Conservation (phyloP, 2,888 invertebrate genomes). For the Marronus borbonicus region DNA sequence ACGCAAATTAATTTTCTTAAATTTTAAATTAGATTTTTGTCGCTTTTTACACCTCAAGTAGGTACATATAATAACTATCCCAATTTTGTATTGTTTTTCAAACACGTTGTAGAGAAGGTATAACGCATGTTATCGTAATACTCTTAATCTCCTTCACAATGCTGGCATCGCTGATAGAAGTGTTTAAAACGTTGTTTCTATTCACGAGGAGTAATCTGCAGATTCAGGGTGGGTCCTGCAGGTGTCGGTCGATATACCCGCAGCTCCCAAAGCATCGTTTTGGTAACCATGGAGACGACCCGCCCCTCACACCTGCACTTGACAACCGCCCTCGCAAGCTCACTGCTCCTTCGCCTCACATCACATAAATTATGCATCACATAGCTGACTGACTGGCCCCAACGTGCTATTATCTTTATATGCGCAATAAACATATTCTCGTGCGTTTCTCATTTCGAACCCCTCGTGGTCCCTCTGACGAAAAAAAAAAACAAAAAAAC, state of each 20-base stretch:
- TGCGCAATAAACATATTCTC: constrained; percentile 46
- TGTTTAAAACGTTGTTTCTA: constrained; percentile 63
- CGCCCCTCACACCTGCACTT: constrained; percentile 54
- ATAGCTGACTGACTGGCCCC: constrained; percentile 44
- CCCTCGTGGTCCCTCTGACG: neutral
- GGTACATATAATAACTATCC: neutral
- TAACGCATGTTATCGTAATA: too few relatives aligned
- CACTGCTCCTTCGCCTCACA: constrained; percentile 51
- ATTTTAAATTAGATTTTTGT: too few relatives aligned
- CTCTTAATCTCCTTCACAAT: too few relatives aligned
- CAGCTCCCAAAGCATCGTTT: constrained; percentile 74
- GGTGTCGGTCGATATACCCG: constrained; percentile 73
- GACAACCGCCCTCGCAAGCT: constrained; percentile 52
- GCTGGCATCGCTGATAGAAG: neutral
- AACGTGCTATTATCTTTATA: constrained; percentile 50
- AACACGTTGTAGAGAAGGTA: too few relatives aligned
- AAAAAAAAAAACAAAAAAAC: constrained; percentile 23
- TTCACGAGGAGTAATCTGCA: constrained; percentile 71
- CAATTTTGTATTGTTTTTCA: neutral
- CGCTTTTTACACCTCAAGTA: too few relatives aligned
- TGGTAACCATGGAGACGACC: constrained; percentile 66
- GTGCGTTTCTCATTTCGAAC: constrained; percentile 25
- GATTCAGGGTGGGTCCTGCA: constrained; percentile 72
- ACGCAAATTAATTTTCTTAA: too few relatives aligned
- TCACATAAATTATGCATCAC: constrained; percentile 52